Base-by-base conservation (phyloP, 2,797 vertebrate species). In the Picus viridis region DNA sequence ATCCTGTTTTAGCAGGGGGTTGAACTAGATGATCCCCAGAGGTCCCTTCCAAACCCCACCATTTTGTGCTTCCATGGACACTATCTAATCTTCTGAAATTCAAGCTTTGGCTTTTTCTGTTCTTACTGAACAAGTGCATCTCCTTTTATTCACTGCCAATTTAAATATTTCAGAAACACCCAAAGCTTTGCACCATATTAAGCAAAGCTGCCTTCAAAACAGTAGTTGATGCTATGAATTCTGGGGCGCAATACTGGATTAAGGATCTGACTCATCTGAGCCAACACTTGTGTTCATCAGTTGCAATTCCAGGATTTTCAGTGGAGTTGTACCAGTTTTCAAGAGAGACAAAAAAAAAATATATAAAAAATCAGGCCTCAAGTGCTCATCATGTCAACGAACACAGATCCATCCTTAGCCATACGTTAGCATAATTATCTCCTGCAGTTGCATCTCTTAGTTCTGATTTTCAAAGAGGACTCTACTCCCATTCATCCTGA, bases 371-470 rank as follows among this genome's bases (percentile, higher is more conserved):
- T 70, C 70, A 92, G 76, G 93, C 79, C 89, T 95, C 68, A 83
- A 95, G 95, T 83, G 92, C 90, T 95, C 92, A 92, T 94, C 93
- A 89, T 64, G 86, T 64, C 93, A 94, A 64, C 6, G 82, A 95
- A 96, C 92, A 95, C 82, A 88, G 89, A 92, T 73, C 79, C 90
- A 81, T 78, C 92, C 90, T 94, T 45, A 86, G 1, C 92, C 87
- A 49, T 36, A 81, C 39, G 63, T 64, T 92, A 86, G 92, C 91
- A 71, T 83, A 96, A 95, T 95, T 88, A 95, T 58, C 89, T 92
- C 89, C 85, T 49, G 80, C 87, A 58, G 74, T 71, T 32, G 80
- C 83, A 81, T 88, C 77, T 80, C 90, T 67, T 32, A 12, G 23
- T 72, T 77, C 85, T 86, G 95, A 96, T 94, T 94, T 92, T 74